These are phyloP conservation scores for Cenopis cana DNA, from an alignment of 2,888 invertebrate species.

Conservation along the genomic window DNA sequence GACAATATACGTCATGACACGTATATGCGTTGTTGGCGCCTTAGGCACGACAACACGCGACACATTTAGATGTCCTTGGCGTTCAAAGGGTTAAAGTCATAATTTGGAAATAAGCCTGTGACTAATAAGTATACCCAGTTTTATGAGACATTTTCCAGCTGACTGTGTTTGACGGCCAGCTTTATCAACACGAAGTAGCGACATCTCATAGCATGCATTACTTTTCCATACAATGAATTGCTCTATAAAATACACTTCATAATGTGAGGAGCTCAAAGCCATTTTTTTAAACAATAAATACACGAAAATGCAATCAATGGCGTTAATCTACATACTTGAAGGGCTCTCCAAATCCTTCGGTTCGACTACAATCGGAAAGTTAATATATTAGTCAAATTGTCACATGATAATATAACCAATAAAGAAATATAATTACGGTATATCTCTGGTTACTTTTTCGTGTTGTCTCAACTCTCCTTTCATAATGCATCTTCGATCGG, in stretches of 20 bases:
- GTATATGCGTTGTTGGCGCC: no score
- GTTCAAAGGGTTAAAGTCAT: background rate
- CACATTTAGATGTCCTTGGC: no score
- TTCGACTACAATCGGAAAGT: slow-evolving; percentile 84
- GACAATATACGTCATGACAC: no score
- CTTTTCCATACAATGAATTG: background rate
- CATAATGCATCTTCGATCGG: slow-evolving; percentile 13
- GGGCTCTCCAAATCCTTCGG: slow-evolving; percentile 91
- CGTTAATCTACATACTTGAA: slow-evolving; percentile 88
- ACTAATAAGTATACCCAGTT: slow-evolving; percentile 7
- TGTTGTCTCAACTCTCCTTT: slow-evolving; percentile 1
- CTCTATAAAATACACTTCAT: background rate
- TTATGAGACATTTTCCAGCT: background rate
- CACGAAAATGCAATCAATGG: slow-evolving; percentile 38
- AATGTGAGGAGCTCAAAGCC: slow-evolving; percentile 26
- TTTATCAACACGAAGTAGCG: background rate
- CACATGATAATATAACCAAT: background rate
- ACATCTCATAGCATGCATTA: slow-evolving; percentile 25
- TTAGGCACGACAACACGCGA: no score
- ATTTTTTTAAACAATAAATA: slow-evolving; percentile 10
- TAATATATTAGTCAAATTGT: slow-evolving; percentile 50
- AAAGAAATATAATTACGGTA: slow-evolving; percentile 21
- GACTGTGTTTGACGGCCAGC: slow-evolving; percentile 8
- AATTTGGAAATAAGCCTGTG: slow-evolving; percentile 1
- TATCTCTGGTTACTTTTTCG: slow-evolving; percentile 1